phyloP scores from a whole-genome alignment of 2,113 vertebrate genomes.

The Scolopax mira region DNA sequence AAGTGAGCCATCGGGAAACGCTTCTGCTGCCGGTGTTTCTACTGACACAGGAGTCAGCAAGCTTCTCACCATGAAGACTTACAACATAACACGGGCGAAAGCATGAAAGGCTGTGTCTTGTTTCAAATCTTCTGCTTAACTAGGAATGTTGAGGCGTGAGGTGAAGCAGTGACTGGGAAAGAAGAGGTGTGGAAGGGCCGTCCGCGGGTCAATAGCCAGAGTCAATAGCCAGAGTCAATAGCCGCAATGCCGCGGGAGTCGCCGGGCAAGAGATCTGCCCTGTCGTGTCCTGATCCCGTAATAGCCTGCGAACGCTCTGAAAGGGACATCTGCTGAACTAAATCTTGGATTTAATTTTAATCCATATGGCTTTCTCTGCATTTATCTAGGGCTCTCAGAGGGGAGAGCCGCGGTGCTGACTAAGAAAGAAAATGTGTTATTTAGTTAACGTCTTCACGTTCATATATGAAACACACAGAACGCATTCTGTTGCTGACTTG shows the following conservation, averaged over 20 bases:
- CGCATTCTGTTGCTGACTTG: neutral
- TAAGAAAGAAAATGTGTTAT: neutral
- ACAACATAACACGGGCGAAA: neutral
- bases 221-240: neutral
- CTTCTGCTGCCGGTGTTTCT: neutral
- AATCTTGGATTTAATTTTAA: constrained; percentile 57
- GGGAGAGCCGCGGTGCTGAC: neutral
- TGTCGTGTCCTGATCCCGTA: neutral
- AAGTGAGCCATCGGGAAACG: rapidly evolving
- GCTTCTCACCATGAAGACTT: neutral
- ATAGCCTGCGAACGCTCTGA: neutral
- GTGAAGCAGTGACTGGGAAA: neutral
- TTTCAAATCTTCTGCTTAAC: neutral
- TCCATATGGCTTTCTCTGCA: neutral
- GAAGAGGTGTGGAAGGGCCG: neutral
- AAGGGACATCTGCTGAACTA: constrained; percentile 20
- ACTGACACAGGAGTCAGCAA: neutral
- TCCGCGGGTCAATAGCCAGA: neutral
- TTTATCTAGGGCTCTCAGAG: constrained; percentile 8
- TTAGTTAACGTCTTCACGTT: neutral
- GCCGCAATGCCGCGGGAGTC: neutral
- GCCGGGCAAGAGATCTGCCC: neutral
- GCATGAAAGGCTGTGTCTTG: neutral
- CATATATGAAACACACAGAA: neutral
- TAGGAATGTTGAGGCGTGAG: neutral